These are phyloP conservation scores for Arvicanthis niloticus DNA, from an alignment of 2,113 vertebrate genomes.

Conservation along the genomic window DNA sequence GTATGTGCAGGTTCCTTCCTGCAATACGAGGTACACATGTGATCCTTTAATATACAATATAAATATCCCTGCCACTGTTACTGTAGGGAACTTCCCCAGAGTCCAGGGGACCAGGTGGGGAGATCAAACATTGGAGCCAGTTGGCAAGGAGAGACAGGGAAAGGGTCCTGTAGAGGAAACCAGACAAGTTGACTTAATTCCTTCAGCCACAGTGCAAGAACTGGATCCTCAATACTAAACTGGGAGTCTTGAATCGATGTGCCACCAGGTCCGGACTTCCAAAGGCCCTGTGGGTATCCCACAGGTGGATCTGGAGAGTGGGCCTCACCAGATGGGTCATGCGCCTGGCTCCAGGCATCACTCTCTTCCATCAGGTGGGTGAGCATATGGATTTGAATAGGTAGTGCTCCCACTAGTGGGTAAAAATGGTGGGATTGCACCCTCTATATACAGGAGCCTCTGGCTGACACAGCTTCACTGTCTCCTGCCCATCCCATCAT, in stretches of 20 bases:
- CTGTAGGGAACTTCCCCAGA: neutral
- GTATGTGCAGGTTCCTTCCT: neutral
- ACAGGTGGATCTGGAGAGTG: no score
- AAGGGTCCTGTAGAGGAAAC: neutral
- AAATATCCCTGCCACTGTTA: neutral
- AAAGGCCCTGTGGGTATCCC: neutral
- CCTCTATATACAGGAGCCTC: slow-evolving; percentile 61
- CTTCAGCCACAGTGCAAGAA: neutral
- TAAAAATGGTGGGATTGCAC: neutral
- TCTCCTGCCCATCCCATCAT: neutral
- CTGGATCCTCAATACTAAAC: neutral
- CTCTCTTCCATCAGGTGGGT: neutral
- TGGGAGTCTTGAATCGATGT: neutral
- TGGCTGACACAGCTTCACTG: slow-evolving; percentile 24
- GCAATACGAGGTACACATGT: neutral
- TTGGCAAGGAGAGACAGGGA: neutral
- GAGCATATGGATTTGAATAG: neutral
- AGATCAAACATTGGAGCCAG: neutral
- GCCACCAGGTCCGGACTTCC: neutral
- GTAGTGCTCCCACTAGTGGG: neutral
- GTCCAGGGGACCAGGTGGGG: neutral
- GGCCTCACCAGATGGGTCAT: neutral
- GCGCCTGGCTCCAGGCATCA: neutral
- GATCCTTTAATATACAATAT: neutral
- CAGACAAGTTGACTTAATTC: neutral